Evolutionary conservation across 2,888 invertebrate species (phyloP).

Genomic region (Anagyrus pseudococci): DNA sequence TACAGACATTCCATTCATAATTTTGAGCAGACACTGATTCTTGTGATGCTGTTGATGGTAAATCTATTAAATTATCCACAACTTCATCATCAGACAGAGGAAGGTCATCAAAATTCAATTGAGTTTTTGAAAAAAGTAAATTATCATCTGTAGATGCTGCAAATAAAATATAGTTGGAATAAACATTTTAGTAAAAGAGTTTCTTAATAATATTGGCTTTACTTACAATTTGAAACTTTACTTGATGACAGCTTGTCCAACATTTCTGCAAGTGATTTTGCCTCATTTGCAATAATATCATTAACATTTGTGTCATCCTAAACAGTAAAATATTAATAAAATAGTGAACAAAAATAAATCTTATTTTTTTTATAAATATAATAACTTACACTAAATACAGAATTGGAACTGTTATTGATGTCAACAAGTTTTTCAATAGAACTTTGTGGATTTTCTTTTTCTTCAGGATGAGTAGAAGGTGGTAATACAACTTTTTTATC

Average conservation of each 20-base stretch:
- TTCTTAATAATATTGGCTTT: background rate
- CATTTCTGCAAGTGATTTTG: constrained; percentile 48
- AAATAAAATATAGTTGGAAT: constrained; percentile 13
- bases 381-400: constrained; percentile 51
- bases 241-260: constrained; percentile 50
- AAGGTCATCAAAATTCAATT: constrained; percentile 48
- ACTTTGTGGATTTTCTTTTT: constrained; percentile 8
- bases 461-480: too few relatives aligned
- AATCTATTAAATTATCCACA: constrained; percentile 52
- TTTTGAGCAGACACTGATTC: constrained; percentile 2
- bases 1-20: too few relatives aligned
- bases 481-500: too few relatives aligned
- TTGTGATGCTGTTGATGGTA: constrained; percentile 36
- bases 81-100: constrained; percentile 52
- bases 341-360: constrained; percentile 14
- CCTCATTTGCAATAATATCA: constrained; percentile 48
- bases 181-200: constrained; percentile 12
- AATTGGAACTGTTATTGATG: constrained; percentile 46
- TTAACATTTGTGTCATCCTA: constrained; percentile 41
- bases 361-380: background rate
- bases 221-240: constrained; percentile 48
- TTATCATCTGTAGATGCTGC: constrained; percentile 44
- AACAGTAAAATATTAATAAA: too few relatives aligned
- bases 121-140: constrained; percentile 46
- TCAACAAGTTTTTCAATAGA: constrained; percentile 47